phyloP scores from a whole-genome alignment of 1,140 invertebrate genomes.

The Protaetia brevitarsis region DNA sequence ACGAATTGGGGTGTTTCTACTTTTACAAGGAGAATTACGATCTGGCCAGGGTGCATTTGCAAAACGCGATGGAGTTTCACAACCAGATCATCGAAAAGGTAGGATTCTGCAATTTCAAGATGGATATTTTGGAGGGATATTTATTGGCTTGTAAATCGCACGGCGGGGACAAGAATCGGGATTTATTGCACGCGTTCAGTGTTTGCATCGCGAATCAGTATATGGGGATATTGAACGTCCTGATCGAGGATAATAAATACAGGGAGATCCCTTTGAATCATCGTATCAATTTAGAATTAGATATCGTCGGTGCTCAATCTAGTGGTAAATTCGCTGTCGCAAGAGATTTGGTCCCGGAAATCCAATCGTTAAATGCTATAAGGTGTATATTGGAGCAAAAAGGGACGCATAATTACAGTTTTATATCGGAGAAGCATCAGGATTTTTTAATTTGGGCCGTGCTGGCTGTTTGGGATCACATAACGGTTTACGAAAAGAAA shows the following conservation, averaged over 20 bases:
- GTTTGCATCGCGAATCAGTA: conserved; percentile 25
- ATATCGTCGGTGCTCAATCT: conserved; percentile 67
- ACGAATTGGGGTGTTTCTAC: conserved; percentile 75
- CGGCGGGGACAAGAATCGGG: neutral
- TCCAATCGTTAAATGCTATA: conserved; percentile 77
- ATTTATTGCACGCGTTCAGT: conserved; percentile 20
- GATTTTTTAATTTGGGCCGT: conserved; percentile 44
- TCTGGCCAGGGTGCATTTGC: conserved; percentile 17
- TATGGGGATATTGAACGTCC: conserved; percentile 62
- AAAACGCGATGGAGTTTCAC: conserved; percentile 13
- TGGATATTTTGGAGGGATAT: conserved; percentile 25
- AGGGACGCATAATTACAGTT: conserved; percentile 36
- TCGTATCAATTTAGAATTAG: conserved; percentile 72
- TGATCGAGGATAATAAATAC: conserved; percentile 71
- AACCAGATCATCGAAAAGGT: neutral
- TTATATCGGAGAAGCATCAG: conserved; percentile 31
- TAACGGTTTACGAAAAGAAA: conserved; percentile 35
- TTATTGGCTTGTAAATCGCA: conserved; percentile 18
- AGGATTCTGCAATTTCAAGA: conserved; percentile 19
- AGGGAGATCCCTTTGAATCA: conserved; percentile 67
- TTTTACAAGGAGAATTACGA: conserved; percentile 68
- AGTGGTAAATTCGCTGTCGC: conserved; percentile 68
- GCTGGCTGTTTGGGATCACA: conserved; percentile 36
- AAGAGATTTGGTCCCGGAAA: conserved; percentile 67
- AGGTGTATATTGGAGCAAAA: conserved; percentile 66